A percentile compares a stretch with the other conserved stretches of the same genome.
Evolutionary conservation across 2,113 vertebrate species (phyloP).

Genomic region (Glaucidium brasilianum): DNA sequence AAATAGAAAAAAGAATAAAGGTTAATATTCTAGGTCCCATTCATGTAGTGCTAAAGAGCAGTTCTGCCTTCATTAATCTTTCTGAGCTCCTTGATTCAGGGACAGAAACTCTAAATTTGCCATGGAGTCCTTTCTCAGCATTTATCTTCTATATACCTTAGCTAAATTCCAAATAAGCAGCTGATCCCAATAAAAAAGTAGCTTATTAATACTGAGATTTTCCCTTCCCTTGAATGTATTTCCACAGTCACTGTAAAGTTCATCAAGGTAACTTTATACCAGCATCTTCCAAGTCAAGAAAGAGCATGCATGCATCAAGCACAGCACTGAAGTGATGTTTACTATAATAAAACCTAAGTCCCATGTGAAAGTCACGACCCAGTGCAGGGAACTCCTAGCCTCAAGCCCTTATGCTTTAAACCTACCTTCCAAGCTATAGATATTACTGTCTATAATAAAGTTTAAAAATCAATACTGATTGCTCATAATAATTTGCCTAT

Average conservation of each 20-base stretch:
- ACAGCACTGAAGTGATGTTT: background rate
- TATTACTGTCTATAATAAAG: background rate
- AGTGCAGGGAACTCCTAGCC: background rate
- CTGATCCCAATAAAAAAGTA: background rate
- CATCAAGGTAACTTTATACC: background rate
- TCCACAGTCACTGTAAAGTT: background rate
- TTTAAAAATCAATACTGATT: background rate
- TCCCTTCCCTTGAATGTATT: background rate
- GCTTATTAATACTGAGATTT: background rate
- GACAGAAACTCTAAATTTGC: background rate
- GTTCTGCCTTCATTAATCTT: background rate
- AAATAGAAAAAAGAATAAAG: background rate
- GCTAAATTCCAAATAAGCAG: background rate
- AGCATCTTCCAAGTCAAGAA: background rate
- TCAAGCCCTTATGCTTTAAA: background rate
- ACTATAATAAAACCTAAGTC: background rate
- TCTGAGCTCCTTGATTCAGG: background rate
- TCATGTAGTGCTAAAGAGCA: background rate
- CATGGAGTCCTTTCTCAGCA: background rate
- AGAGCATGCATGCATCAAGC: fast-evolving
- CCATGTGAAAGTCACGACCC: background rate
- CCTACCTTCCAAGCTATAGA: background rate
- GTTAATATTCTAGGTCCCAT: background rate
- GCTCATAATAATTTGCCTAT: background rate
- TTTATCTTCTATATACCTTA: background rate